Evolutionary conservation across 2,797 vertebrate species (phyloP), one percentile per base, ranked within the genome.

Genomic region (Florisuga fusca): DNA sequence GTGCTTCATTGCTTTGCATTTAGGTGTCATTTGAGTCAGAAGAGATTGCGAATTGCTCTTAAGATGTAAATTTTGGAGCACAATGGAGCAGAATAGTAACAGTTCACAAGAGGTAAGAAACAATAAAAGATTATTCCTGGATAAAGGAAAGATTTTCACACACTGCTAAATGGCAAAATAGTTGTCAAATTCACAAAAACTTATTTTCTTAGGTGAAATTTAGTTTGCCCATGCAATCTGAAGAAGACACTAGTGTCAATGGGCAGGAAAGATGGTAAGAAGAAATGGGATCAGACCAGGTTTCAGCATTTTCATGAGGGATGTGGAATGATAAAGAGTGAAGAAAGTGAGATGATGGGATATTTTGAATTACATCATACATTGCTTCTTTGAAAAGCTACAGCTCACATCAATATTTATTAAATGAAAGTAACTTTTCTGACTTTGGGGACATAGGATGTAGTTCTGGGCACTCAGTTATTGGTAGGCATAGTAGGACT

Each of bases 171-270:
- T 15, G 33, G 10, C 10, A 68, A 71, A 69, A 9, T 18, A 76
- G 15, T 38, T 87, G 10, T 61, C 43, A 58, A 75, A 38, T n/a
- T 57, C 27, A n/a, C 4, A n/a, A 54, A 53, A 74, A 16, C 4
- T n/a, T 29, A 0, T 27, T 72, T 88, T 29, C 26, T 33, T 33
- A 9, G 3, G 7, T 19, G 9, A 12, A 48, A 31, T 68, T 77
- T 17, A 26, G 1, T 69, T 85, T 71, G 31, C 11, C 15, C 0
- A 0, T 29, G 12, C 7, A 31, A 8, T 50, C 33, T 61, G 61
- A 75, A 57, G 23, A 71, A 51, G 15, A 7, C 38, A 38, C 7
- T 51, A 7, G 38, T 62, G 6, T 48, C 23, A 89, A 43, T 7
- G 15, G 17, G 23, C 13, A 51, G 27, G 38, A 66, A 84, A 64